phyloP scores from a whole-genome alignment of 2,797 vertebrate genomes.

The Mareca penelope region DNA sequence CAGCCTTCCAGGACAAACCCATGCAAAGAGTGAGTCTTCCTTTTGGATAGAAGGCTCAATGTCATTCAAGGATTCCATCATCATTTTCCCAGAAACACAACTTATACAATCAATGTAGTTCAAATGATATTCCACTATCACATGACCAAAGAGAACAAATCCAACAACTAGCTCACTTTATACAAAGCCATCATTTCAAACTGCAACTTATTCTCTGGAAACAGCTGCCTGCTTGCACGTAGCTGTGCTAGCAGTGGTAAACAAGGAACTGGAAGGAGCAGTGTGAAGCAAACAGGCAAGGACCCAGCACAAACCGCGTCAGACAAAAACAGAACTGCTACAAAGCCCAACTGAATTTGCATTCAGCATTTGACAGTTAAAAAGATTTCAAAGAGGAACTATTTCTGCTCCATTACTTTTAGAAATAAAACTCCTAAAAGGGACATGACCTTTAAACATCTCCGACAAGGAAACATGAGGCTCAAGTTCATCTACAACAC shows the following conservation, averaged over 20 bases:
- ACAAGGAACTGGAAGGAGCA: background rate
- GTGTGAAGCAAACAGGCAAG: background rate
- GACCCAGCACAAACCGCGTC: background rate
- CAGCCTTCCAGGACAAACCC: background rate
- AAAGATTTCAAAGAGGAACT: conserved; percentile 11
- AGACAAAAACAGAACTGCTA: background rate
- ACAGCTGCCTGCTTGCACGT: background rate
- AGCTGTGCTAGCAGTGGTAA: background rate
- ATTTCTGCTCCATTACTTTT: conserved; percentile 12
- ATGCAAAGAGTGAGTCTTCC: background rate
- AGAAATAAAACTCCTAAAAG: conserved; percentile 26
- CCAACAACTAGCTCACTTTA: background rate
- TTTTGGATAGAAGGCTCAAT: background rate
- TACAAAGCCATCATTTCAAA: background rate
- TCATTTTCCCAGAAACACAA: background rate
- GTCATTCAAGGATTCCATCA: background rate
- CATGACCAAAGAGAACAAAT: background rate
- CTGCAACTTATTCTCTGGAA: background rate
- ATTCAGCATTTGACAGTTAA: background rate
- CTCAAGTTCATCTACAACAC: conserved; percentile 7
- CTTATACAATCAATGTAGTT: background rate
- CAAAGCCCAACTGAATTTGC: background rate
- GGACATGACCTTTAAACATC: conserved; percentile 19
- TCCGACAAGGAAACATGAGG: background rate
- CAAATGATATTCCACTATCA: background rate